Evolutionary conservation across 2,888 invertebrate genomes (phyloP), one percentile per base, ranked within the genome.

Genomic region (Drosophila cracens): DNA sequence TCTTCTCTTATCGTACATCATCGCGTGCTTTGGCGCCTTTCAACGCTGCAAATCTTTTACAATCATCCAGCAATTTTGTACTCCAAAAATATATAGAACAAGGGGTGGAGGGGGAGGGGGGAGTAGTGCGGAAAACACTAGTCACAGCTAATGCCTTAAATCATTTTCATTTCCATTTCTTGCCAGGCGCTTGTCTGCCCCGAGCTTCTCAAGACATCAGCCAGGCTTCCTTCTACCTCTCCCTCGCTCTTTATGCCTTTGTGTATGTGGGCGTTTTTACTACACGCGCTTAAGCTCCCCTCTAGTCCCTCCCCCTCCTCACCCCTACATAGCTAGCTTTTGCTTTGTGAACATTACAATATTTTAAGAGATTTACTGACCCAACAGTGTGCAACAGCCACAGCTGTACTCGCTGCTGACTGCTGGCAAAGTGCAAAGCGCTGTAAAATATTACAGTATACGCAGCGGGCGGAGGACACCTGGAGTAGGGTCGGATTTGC

Each of bases 111-210:
- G 16, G 25, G 11, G 1, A 0, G 1, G 2, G 16, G 8, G 18
- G 2, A 1, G 18, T n/a, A 13, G 16, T 40, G 57, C 25, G 8
- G 46, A 1, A 25, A 25, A 46, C 27, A 46, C 27, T 34, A 74
- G 73, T 56, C 86, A 74, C 43, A 69, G 58, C 83, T 84, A 87
- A 89, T 89, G 87, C 79, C 75, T 76, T 81, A 87, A 88, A 88
- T 88, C 89, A 88, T 90, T 89, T 83, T 89, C 81, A 83, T 90
- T 86, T 81, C 78, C 81, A 83, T 90, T 86, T 81, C 82, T 87
- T 80, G 74, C 43, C 69, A 60, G 60, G 69, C 65, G 70, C 63
- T 73, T 76, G 57, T 76, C 75, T 82, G 65, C 64, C 36, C 72
- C 73, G 64, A 74, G 75, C 74, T 74, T 52, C 67, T 79, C 72